These are phyloP conservation scores for Gymnodraco acuticeps DNA, from an alignment of 2,797 vertebrate genomes.

Conservation along the genomic window DNA sequence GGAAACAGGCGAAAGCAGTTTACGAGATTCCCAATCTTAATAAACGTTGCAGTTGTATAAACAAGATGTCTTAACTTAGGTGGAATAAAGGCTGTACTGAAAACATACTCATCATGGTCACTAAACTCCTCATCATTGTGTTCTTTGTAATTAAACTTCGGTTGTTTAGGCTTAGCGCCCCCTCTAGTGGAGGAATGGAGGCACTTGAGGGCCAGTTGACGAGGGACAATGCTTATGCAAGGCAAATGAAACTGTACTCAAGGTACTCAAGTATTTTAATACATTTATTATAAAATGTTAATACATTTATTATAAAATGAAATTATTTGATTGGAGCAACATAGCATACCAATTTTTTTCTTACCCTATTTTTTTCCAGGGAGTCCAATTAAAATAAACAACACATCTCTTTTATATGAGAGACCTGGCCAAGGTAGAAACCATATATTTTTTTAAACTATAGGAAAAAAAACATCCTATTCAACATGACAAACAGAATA, in stretches of 20 bases:
- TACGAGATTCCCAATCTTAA: neutral
- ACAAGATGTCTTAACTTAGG: neutral
- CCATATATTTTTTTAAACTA: too few relatives aligned
- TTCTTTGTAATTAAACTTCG: neutral
- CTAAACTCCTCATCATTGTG: neutral
- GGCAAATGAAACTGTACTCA: neutral
- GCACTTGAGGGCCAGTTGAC: neutral
- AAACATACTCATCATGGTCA: neutral
- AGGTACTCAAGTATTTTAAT: neutral
- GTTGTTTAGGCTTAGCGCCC: conserved; percentile 50
- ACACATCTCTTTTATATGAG: too few relatives aligned
- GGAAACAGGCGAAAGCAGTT: neutral
- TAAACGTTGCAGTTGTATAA: neutral
- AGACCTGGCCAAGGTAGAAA: too few relatives aligned
- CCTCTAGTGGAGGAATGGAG: conserved; percentile 63
- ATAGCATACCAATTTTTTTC: neutral
- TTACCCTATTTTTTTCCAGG: too few relatives aligned
- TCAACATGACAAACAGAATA: too few relatives aligned
- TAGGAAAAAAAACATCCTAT: too few relatives aligned
- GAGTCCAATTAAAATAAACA: too few relatives aligned
- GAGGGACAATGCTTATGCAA: neutral
- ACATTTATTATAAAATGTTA: neutral
- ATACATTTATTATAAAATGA: neutral
- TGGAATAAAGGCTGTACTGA: neutral
- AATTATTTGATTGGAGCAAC: neutral